Base-by-base conservation (phyloP, 2,113 vertebrate species). In the Megaleporinus macrocephalus region DNA sequence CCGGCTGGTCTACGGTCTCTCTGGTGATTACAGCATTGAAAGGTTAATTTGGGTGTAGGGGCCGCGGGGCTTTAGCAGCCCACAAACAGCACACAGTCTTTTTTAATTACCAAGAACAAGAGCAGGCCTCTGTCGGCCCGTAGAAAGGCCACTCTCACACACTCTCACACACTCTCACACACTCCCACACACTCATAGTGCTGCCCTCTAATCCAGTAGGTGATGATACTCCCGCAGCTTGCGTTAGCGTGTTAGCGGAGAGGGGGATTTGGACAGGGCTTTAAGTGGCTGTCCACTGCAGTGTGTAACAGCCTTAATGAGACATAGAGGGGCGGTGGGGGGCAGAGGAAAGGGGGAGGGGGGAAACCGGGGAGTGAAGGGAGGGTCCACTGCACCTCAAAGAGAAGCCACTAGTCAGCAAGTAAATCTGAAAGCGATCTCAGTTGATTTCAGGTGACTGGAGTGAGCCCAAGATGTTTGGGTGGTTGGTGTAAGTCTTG, bases 31-130 rank as follows among this genome's bases (percentile, higher is more conserved):
- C 30, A 68, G 65, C 16, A 3, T 18, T 68, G 65, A 68, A 68
- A 68, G 65, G 65, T 68, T 68, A 68, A 68, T 68, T 68, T n/a
- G 30, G 26, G 65, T 68, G 65, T 68, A 2, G 29, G 30, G 30
- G 65, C 30, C 30, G 18, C 30, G 18, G 18, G 65, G 65, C 65
- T 57, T 57, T 57, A 57, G 55, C 41, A 53, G 51, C 14, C 27
- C 63, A 29, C 63, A 66, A 30, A 22, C 65, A 68, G 65, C 33
- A 65, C 11, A 26, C 29, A 68, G 65, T 22, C 30, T 68, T 33
- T n/a, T 66, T 68, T 68, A 68, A 68, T 68, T 68, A 68, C 65
- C 65, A 41, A 12, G 30, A 68, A 68, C 65, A 41, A 12, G 30
- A 68, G 30, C 65, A 68, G 26, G 65, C 29, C 20, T 22, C 65